phyloP scores from a whole-genome alignment of 2,797 vertebrate species.

The Alauda arvensis region DNA sequence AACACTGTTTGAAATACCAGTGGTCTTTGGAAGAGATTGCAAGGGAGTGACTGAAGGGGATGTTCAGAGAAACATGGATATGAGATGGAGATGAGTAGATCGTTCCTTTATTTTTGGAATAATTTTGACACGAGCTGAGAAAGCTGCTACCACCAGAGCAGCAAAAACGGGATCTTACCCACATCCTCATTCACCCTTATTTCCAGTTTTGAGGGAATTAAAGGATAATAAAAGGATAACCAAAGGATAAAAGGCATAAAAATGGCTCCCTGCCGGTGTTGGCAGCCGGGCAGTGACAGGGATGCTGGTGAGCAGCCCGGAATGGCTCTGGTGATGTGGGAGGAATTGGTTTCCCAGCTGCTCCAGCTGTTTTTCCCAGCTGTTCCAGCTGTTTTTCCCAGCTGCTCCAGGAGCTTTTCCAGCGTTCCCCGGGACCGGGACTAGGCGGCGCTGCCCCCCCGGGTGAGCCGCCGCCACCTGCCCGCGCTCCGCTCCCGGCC shows the following conservation, averaged over 20 bases:
- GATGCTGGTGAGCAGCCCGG: neutral
- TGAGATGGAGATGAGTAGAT: neutral
- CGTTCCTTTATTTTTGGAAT: neutral
- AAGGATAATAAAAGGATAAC: neutral
- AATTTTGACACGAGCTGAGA: neutral
- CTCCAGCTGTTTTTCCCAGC: neutral
- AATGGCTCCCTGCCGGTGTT: neutral
- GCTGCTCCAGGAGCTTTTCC: neutral
- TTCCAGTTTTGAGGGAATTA: neutral
- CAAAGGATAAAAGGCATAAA: neutral
- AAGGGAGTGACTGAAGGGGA: neutral
- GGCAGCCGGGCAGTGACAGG: neutral
- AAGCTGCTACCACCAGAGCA: neutral
- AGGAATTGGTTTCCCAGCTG: neutral
- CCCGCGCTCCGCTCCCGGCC: neutral
- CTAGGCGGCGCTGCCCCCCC: slow-evolving; percentile 39
- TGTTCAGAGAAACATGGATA: neutral
- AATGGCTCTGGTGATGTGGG: too few species aligned
- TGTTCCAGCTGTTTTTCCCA: neutral
- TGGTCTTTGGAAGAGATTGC: neutral
- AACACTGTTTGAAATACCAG: neutral
- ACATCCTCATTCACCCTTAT: fast-evolving
- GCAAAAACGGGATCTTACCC: neutral
- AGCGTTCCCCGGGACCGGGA: neutral
- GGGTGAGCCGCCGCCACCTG: neutral